Percentiles rank a stretch among this genome's conserved stretches.
Evolutionary conservation across 2,888 invertebrate genomes (phyloP).

Genomic region (Litoditis marina): DNA sequence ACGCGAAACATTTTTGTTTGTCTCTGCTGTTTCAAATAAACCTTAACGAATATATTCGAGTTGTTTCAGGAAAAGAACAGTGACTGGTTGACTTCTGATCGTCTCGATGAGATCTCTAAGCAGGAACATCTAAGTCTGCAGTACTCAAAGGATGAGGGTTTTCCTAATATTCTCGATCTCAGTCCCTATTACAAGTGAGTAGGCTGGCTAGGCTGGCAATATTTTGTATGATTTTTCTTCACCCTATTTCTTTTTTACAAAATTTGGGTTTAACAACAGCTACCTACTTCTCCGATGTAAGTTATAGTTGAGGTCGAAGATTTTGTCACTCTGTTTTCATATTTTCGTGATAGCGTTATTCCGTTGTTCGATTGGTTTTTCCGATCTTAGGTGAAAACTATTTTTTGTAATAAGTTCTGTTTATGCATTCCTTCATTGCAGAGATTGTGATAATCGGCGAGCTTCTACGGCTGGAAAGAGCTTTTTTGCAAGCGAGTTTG

Average conservation of each 20-base stretch:
- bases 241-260: neutral
- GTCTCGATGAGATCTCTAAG: slow-evolving; percentile 6
- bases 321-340: too few species aligned
- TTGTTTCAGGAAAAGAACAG: slow-evolving; percentile 24
- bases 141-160: slow-evolving; percentile 51
- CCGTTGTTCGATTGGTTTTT: too few species aligned
- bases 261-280: too few species aligned
- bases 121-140: slow-evolving; percentile 1
- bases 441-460: neutral
- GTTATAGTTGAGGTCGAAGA: too few species aligned
- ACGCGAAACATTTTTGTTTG: slow-evolving; percentile 4
- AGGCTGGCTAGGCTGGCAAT: neutral
- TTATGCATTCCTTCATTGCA: slow-evolving; percentile 10
- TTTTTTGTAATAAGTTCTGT: too few species aligned
- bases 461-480: slow-evolving; percentile 33
- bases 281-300: too few species aligned
- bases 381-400: too few species aligned
- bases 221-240: neutral
- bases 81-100: slow-evolving; percentile 13
- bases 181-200: slow-evolving; percentile 27
- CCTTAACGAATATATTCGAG: neutral
- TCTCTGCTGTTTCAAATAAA: neutral
- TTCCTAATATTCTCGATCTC: slow-evolving; percentile 52
- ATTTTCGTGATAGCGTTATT: too few species aligned
- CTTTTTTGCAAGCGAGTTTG: slow-evolving; percentile 54